Conservation (phyloP, 2,797 vertebrate genomes). For the Chiloscyllium punctatum region DNA sequence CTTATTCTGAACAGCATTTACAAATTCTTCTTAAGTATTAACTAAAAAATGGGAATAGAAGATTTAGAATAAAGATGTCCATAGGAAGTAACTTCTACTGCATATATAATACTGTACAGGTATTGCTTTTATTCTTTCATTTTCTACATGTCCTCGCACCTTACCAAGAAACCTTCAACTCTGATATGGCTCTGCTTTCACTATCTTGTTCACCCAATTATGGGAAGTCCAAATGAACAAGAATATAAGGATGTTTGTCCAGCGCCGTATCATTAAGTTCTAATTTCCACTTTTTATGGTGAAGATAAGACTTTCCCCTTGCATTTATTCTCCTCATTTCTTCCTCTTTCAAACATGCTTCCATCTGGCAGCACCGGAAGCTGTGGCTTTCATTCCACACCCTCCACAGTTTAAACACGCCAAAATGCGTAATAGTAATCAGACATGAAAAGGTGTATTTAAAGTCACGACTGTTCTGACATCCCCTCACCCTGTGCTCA, state of each 20-base stretch:
- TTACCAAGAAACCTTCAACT: slow-evolving; percentile 4
- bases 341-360: slow-evolving; percentile 4
- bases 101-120: background rate
- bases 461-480: slow-evolving; percentile 21
- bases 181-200: slow-evolving; percentile 20
- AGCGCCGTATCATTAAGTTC: background rate
- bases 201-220: background rate
- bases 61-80: background rate
- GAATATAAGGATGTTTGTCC: background rate
- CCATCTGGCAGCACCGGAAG: slow-evolving; percentile 1
- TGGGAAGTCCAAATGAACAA: slow-evolving; percentile 21
- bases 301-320: background rate
- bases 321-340: background rate
- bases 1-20: slow-evolving; percentile 32
- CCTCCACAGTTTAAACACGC: slow-evolving; percentile 18
- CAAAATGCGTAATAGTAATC: background rate
- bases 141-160: slow-evolving; percentile 8
- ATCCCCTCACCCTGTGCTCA: background rate
- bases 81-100: background rate
- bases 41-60: background rate
- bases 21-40: background rate
- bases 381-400: slow-evolving; percentile 17
- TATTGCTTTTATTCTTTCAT: slow-evolving; percentile 1
- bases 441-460: slow-evolving; percentile 26
- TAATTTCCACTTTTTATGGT: background rate